Percentiles rank a stretch among this genome's conserved stretches.
Conservation (phyloP, 2,888 invertebrate genomes). For the Antheraea yamamai region DNA sequence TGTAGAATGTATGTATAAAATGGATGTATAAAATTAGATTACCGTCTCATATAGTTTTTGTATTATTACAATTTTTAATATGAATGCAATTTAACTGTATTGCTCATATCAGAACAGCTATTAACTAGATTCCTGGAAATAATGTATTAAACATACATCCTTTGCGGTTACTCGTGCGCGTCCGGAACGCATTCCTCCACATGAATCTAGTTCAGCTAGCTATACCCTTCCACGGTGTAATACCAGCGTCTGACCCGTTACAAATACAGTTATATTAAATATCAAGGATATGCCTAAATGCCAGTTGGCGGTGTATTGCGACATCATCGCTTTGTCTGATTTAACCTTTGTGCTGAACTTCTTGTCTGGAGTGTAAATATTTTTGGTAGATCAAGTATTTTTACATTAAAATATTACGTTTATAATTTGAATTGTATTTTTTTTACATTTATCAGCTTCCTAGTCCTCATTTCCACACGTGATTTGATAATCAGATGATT, state of each 20-base stretch:
- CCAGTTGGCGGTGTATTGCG: constrained; percentile 58
- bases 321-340: constrained; percentile 64
- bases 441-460: background rate
- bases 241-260: constrained; percentile 36
- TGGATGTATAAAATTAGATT: background rate
- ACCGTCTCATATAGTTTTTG: background rate
- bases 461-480: background rate
- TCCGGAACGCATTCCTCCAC: constrained; percentile 30
- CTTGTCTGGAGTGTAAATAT: constrained; percentile 4
- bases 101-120: background rate
- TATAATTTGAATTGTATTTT: background rate
- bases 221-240: constrained; percentile 48
- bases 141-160: constrained; percentile 9
- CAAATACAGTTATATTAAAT: constrained; percentile 73
- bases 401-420: background rate
- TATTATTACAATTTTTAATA: background rate
- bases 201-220: constrained; percentile 29
- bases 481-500: background rate
- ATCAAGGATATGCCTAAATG: constrained; percentile 80
- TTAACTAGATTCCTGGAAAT: constrained; percentile 6
- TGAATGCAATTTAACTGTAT: background rate
- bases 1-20: background rate
- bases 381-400: background rate
- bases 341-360: constrained; percentile 19
- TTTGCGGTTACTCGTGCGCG: constrained; percentile 19